Percentiles rank a stretch among this genome's conserved stretches.
Evolutionary conservation across 2,888 invertebrate genomes (phyloP).

Genomic region (Parasteatoda lunata): DNA sequence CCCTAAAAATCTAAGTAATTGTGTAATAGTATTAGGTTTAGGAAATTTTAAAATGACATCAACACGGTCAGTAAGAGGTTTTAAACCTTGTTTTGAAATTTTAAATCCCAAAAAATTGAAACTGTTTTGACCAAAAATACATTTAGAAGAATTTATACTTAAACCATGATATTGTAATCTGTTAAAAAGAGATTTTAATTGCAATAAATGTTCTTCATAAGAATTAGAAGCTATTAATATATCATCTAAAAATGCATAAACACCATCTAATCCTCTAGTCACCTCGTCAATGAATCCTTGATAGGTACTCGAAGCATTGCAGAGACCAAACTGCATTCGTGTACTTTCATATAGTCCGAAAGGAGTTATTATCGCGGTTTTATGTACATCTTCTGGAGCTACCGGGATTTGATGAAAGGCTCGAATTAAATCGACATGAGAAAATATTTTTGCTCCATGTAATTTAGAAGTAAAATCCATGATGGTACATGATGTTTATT

Average conservation of each 20-base stretch:
- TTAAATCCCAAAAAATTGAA: slow-evolving; percentile 9
- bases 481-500: not conserved
- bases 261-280: not conserved
- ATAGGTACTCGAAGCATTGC: slow-evolving; percentile 20
- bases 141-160: slow-evolving; percentile 5
- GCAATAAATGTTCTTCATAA: slow-evolving; percentile 21
- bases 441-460: not conserved
- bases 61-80: slow-evolving; percentile 21
- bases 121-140: not conserved
- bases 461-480: slow-evolving; percentile 19
- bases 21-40: not conserved
- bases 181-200: slow-evolving; percentile 9
- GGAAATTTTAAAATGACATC: slow-evolving; percentile 47
- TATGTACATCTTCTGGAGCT: not conserved
- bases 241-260: slow-evolving; percentile 39
- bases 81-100: not conserved
- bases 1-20: slow-evolving; percentile 52
- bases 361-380: not conserved
- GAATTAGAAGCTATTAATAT: slow-evolving; percentile 20
- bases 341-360: slow-evolving; percentile 4
- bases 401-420: too few species aligned
- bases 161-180: not conserved
- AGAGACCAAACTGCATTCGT: slow-evolving; percentile 25
- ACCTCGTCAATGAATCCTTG: slow-evolving; percentile 12
- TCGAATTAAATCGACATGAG: too few species aligned